Evolutionary conservation across 2,797 vertebrate genomes (phyloP).

Genomic region (Streptopelia turtur): DNA sequence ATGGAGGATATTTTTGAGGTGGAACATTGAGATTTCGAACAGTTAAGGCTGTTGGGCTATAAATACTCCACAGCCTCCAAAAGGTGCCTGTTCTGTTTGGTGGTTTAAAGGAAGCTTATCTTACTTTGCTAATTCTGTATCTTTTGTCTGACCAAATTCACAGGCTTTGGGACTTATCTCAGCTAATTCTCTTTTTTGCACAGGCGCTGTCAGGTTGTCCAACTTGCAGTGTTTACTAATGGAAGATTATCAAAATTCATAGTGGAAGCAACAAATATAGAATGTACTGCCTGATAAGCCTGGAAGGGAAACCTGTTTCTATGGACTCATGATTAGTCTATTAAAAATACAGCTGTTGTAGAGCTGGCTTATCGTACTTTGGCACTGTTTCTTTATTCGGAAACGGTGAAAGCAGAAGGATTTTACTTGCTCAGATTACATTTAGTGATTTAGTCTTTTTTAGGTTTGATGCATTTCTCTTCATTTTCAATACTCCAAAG

Average conservation of each 20-base stretch:
- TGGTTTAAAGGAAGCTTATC: conserved; percentile 54
- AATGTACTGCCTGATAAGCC: conserved; percentile 52
- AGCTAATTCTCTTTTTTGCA: not conserved
- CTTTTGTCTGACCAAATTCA: conserved; percentile 62
- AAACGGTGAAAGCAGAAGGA: conserved; percentile 43
- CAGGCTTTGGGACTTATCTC: conserved; percentile 48
- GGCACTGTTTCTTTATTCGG: conserved; percentile 28
- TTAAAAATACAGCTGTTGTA: conserved; percentile 48
- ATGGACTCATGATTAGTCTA: conserved; percentile 56
- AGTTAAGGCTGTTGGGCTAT: conserved; percentile 21
- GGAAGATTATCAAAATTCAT: conserved; percentile 49
- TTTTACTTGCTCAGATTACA: conserved; percentile 51
- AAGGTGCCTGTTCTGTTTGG: conserved; percentile 36
- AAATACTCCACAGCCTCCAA: conserved; percentile 34
- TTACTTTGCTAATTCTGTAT: conserved; percentile 43
- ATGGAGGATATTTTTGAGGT: not conserved
- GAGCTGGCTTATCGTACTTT: conserved; percentile 62
- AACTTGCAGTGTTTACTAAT: conserved; percentile 51
- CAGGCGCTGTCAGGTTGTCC: conserved; percentile 26
- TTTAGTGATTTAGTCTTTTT: conserved; percentile 58
- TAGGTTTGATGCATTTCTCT: conserved; percentile 47
- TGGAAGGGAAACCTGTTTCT: conserved; percentile 67
- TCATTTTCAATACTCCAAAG: conserved; percentile 1
- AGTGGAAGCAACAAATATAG: conserved; percentile 52
- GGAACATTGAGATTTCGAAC: conserved; percentile 3